Conservation (phyloP, 2,888 invertebrate genomes). For the Scotopteryx bipunctaria region DNA sequence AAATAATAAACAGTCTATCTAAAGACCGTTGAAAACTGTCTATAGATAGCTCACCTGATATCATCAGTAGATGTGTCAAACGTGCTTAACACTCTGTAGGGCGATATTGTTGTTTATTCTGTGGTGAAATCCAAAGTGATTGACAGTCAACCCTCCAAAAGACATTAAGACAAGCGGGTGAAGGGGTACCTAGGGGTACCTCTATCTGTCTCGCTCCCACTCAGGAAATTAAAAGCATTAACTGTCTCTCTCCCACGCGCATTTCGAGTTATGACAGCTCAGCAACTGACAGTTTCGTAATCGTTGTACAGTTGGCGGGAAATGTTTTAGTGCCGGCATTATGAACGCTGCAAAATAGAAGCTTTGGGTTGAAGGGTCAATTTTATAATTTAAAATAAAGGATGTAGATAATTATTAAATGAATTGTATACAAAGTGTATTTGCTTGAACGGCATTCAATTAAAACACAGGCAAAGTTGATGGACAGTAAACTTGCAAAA, state of each 20-base stretch:
- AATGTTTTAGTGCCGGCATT: conserved; percentile 25
- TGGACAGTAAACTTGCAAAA: too few species aligned
- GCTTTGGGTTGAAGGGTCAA: conserved; percentile 9
- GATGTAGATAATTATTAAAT: conserved; percentile 7
- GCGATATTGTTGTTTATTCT: conserved; percentile 1
- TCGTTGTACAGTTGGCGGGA: conserved; percentile 29
- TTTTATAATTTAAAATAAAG: conserved; percentile 7
- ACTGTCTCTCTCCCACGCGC: conserved; percentile 40
- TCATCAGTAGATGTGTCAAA: too few species aligned
- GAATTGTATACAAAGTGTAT: too few species aligned
- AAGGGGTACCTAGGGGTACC: conserved; percentile 21
- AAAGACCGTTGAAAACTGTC: too few species aligned
- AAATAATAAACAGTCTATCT: too few species aligned
- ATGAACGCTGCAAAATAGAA: conserved; percentile 22
- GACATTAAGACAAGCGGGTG: conserved; percentile 38
- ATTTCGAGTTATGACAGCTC: conserved; percentile 36
- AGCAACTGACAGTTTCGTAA: conserved; percentile 35
- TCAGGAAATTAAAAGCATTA: conserved; percentile 7
- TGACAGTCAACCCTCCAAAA: conserved; percentile 31
- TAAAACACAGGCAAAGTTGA: too few species aligned
- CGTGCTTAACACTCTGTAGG: not conserved
- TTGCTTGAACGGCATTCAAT: too few species aligned
- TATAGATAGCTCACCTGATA: too few species aligned
- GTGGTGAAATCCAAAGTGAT: conserved; percentile 29
- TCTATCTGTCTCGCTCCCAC: conserved; percentile 29